These are phyloP conservation scores for Kradibia gibbosae DNA, from an alignment of 1,140 invertebrate species.

Conservation along the genomic window DNA sequence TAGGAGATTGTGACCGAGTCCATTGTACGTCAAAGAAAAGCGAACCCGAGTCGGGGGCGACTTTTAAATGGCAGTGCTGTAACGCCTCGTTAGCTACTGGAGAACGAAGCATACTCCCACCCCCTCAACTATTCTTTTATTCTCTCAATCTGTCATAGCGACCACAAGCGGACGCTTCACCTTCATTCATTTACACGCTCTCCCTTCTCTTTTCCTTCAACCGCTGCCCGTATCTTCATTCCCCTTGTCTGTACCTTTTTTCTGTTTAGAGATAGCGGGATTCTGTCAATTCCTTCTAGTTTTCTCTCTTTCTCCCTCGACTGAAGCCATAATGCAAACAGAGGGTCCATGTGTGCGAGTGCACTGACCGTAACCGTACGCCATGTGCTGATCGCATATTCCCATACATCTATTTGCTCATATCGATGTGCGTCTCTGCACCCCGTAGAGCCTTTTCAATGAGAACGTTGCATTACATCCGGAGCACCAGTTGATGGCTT, in stretches of 20 bases:
- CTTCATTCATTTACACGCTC: not conserved
- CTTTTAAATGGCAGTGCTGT: slow-evolving; percentile 49
- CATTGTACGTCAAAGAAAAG: not conserved
- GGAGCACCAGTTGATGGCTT: not conserved
- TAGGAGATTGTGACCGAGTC: not conserved
- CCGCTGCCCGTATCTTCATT: slow-evolving; percentile 60
- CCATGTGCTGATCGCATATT: slow-evolving; percentile 60
- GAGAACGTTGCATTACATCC: not conserved
- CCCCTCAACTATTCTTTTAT: slow-evolving; percentile 56
- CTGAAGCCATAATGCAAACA: slow-evolving; percentile 64
- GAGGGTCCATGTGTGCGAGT: slow-evolving; percentile 56
- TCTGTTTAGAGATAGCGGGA: slow-evolving; percentile 62
- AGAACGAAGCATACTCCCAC: slow-evolving; percentile 56
- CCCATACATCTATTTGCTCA: not conserved
- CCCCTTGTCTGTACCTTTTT: slow-evolving; percentile 48
- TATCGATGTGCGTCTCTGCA: not conserved
- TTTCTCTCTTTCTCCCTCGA: slow-evolving; percentile 8
- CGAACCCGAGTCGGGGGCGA: slow-evolving; percentile 16
- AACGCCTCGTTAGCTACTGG: slow-evolving; percentile 68
- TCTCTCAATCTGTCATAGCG: slow-evolving; percentile 68
- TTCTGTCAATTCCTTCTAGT: slow-evolving; percentile 45
- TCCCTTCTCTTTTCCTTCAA: slow-evolving; percentile 62
- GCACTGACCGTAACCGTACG: slow-evolving; percentile 63
- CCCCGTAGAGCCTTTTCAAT: not conserved
- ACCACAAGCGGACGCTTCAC: slow-evolving; percentile 54